phyloP scores from a whole-genome alignment of 2,888 invertebrate species.

The Ferdinandea cuprea region DNA sequence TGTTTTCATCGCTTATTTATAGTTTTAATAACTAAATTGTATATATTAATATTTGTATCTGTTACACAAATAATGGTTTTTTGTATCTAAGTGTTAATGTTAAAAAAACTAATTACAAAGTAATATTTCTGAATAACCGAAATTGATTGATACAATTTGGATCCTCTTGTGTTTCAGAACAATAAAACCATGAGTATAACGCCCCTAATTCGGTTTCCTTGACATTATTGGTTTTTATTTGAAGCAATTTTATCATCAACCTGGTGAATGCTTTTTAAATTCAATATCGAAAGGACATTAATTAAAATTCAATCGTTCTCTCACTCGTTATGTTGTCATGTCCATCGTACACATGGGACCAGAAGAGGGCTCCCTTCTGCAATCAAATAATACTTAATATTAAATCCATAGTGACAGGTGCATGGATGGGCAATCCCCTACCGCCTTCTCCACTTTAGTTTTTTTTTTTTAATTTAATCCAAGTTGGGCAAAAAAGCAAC shows the following conservation, averaged over 20 bases:
- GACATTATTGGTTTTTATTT: not conserved
- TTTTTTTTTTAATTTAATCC: slow-evolving; percentile 51
- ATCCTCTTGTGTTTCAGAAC: too few species aligned
- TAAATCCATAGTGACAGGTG: slow-evolving; percentile 69
- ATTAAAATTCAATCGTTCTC: slow-evolving; percentile 59
- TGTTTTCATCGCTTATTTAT: too few species aligned
- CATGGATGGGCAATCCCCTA: slow-evolving; percentile 7
- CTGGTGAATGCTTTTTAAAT: slow-evolving; percentile 45
- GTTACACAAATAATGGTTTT: too few species aligned
- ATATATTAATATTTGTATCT: too few species aligned
- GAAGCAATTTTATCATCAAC: slow-evolving; percentile 14
- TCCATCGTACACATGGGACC: not conserved
- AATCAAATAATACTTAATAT: slow-evolving; percentile 69
- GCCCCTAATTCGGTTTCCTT: not conserved
- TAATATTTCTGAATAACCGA: too few species aligned
- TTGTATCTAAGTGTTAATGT: too few species aligned
- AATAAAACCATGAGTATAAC: too few species aligned
- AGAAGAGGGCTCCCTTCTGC: slow-evolving; percentile 13
- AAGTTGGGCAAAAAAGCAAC: slow-evolving; percentile 40
- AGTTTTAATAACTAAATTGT: too few species aligned
- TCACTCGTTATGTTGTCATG: slow-evolving; percentile 23
- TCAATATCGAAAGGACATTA: slow-evolving; percentile 58
- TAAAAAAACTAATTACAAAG: too few species aligned
- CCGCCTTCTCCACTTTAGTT: not conserved
- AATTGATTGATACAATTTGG: too few species aligned